Conservation (phyloP, 1,140 invertebrate species). For the Drosophila repletoides region DNA sequence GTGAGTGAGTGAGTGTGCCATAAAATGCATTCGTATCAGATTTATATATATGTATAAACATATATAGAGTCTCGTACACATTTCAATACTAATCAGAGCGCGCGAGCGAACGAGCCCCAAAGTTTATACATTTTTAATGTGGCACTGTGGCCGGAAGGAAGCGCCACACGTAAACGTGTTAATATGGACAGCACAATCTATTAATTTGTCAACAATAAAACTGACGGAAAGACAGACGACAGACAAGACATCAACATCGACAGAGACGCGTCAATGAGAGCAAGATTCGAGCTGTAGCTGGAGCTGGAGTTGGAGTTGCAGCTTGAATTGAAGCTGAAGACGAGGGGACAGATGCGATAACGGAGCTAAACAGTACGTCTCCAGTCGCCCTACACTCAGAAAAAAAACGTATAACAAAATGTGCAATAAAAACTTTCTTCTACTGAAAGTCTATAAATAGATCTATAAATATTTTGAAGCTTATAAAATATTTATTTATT, state of each 20-base stretch:
- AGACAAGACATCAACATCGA: slow-evolving; percentile 6
- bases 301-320: background rate
- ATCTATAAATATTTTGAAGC: no score
- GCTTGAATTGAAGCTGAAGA: background rate
- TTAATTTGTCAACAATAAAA: slow-evolving; percentile 80
- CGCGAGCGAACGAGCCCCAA: slow-evolving; percentile 30
- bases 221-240: slow-evolving; percentile 47
- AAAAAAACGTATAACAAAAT: no score
- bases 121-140: slow-evolving; percentile 70
- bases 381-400: slow-evolving; percentile 10
- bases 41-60: background rate
- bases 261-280: slow-evolving; percentile 41
- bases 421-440: no score
- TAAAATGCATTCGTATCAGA: slow-evolving; percentile 56
- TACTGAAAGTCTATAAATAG: no score
- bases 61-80: background rate
- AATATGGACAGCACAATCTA: slow-evolving; percentile 79
- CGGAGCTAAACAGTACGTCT: slow-evolving; percentile 13
- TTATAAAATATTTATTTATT: no score
- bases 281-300: slow-evolving; percentile 3
- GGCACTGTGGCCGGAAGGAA: slow-evolving; percentile 70
- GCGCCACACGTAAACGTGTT: slow-evolving; percentile 76
- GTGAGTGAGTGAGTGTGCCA: slow-evolving; percentile 29
- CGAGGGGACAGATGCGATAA: slow-evolving; percentile 16
- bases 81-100: slow-evolving; percentile 67